Percentiles rank a stretch among this genome's conserved stretches.
Evolutionary conservation across 2,888 invertebrate genomes (phyloP).

Genomic region (Parnassius apollo): DNA sequence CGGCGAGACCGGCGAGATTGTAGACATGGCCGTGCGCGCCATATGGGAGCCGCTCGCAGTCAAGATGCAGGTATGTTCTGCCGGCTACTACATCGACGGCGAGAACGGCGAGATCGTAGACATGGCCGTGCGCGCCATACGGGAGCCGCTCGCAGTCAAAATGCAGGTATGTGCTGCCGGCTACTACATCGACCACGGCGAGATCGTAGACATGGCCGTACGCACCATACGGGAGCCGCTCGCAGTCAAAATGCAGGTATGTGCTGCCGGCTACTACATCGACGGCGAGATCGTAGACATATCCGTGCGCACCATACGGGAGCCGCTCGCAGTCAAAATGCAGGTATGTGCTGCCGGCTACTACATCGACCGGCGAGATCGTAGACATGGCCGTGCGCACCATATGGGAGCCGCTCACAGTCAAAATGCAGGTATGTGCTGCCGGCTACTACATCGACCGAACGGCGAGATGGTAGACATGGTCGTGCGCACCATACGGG

Average conservation of each 20-base stretch:
- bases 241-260: slow-evolving; percentile 94
- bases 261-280: slow-evolving; percentile 4
- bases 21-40: slow-evolving; percentile 93
- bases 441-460: slow-evolving; percentile 82
- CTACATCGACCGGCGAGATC: slow-evolving; percentile 88
- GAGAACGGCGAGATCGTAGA: slow-evolving; percentile 95
- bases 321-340: slow-evolving; percentile 96
- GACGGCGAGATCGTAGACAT: slow-evolving; percentile 97
- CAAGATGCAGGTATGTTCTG: slow-evolving; percentile 88
- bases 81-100: slow-evolving; percentile 82
- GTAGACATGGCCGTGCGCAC: slow-evolving; percentile 94
- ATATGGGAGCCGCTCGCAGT: slow-evolving; percentile 99
- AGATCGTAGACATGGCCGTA: slow-evolving; percentile 94
- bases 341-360: slow-evolving; percentile 77
- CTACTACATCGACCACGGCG: slow-evolving; percentile 85
- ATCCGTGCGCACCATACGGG: slow-evolving; percentile 95
- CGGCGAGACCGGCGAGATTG: slow-evolving; percentile 95
- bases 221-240: slow-evolving; percentile 98
- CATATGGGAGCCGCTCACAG: slow-evolving; percentile 98
- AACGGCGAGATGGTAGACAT: slow-evolving; percentile 96
- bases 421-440: slow-evolving; percentile 89
- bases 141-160: slow-evolving; percentile 98
- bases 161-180: slow-evolving; percentile 82
- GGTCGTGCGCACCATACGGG: slow-evolving; percentile 95
- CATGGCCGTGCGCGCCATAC: slow-evolving; percentile 93